phyloP scores from a whole-genome alignment of 2,888 invertebrate species.

The Rapana venosa region DNA sequence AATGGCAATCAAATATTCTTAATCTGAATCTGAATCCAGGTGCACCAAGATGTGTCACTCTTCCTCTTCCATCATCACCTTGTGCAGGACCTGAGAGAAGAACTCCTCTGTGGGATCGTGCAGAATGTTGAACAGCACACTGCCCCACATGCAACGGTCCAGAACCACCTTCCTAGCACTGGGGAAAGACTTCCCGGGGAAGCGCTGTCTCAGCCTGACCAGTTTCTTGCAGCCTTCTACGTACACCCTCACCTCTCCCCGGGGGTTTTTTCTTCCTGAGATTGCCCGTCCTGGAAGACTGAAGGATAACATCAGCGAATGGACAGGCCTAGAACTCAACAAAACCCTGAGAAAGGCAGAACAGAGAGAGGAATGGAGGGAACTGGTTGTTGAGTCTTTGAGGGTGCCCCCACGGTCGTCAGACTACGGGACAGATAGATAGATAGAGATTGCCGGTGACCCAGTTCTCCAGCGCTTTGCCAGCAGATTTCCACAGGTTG shows the following conservation, averaged over 20 bases:
- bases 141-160: not conserved
- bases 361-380: too few species aligned
- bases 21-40: too few species aligned
- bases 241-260: not conserved
- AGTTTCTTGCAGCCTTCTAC: not conserved
- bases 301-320: too few species aligned
- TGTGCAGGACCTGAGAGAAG: not conserved
- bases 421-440: too few species aligned
- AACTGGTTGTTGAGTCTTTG: too few species aligned
- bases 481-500: not conserved
- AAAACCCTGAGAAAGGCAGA: too few species aligned
- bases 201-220: not conserved
- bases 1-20: too few species aligned
- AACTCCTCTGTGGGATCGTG: not conserved
- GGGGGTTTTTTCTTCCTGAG: not conserved
- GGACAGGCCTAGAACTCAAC: too few species aligned
- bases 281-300: not conserved
- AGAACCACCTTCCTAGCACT: not conserved
- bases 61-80: not conserved
- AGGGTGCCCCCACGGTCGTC: too few species aligned
- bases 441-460: too few species aligned
- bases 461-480: too few species aligned
- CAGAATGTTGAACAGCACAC: constrained; percentile 8
- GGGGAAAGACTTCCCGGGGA: not conserved
- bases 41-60: constrained; percentile 6